phyloP scores from a whole-genome alignment of 2,113 vertebrate species.

The Pithys albifrons region DNA sequence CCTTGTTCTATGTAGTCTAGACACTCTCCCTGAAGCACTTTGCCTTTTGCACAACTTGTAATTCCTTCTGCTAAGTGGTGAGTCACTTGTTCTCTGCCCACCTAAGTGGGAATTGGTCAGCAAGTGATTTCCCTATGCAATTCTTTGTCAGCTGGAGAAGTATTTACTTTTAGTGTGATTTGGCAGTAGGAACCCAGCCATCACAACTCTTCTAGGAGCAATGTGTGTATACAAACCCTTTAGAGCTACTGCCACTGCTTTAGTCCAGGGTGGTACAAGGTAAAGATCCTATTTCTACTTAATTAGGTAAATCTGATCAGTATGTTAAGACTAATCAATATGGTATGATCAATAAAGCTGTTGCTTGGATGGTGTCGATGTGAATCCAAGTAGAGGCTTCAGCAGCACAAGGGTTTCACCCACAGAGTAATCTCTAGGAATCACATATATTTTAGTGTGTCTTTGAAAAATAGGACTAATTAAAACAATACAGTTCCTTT shows the following conservation, averaged over 20 bases:
- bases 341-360: not conserved
- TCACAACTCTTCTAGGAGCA: not conserved
- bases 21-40: constrained; percentile 20
- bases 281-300: not conserved
- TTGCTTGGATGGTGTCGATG: not conserved
- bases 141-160: constrained; percentile 19
- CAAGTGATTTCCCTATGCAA: not conserved
- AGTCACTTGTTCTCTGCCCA: constrained; percentile 2
- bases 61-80: constrained; percentile 47
- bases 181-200: not conserved
- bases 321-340: not conserved
- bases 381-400: not conserved
- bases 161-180: not conserved
- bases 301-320: not conserved
- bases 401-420: not conserved
- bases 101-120: not conserved
- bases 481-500: not conserved
- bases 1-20: constrained; percentile 32
- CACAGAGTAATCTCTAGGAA: not conserved
- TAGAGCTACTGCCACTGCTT: not conserved
- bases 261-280: not conserved
- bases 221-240: not conserved
- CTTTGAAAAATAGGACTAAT: not conserved
- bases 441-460: not conserved
- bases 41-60: constrained; percentile 36